Evolutionary conservation across 2,888 invertebrate genomes (phyloP).

Genomic region (Lagria hirta): DNA sequence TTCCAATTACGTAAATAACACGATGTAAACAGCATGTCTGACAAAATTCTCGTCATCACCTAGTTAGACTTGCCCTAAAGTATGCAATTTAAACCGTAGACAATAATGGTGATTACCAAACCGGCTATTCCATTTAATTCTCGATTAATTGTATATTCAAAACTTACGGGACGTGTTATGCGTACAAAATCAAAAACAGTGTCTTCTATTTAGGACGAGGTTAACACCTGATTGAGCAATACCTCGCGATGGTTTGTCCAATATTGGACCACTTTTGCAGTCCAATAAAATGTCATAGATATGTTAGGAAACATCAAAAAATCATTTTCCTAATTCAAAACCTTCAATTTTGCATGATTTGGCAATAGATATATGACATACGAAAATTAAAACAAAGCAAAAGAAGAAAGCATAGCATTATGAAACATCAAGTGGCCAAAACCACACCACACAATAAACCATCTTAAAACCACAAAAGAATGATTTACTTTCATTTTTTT

Average conservation of each 20-base stretch:
- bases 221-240: slow-evolving; percentile 41
- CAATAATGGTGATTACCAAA: slow-evolving; percentile 25
- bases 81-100: slow-evolving; percentile 19
- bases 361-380: slow-evolving; percentile 21
- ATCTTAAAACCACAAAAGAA: slow-evolving; percentile 8
- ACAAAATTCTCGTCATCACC: no score
- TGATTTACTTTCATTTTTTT: slow-evolving; percentile 14
- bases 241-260: slow-evolving; percentile 20
- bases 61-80: no score
- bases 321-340: slow-evolving; percentile 27
- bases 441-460: slow-evolving; percentile 11
- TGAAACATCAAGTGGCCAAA: slow-evolving; percentile 12
- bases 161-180: slow-evolving; percentile 30
- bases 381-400: slow-evolving; percentile 3
- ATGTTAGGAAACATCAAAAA: slow-evolving; percentile 9
- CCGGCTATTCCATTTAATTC: slow-evolving; percentile 25
- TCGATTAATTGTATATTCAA: slow-evolving; percentile 30
- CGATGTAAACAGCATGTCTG: no score
- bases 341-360: slow-evolving; percentile 32
- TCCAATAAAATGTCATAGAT: slow-evolving; percentile 17
- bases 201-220: slow-evolving; percentile 45
- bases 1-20: no score
- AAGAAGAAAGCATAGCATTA: slow-evolving; percentile 9
- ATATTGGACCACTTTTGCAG: slow-evolving; percentile 22
- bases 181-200: slow-evolving; percentile 39